Evolutionary conservation across 1,140 invertebrate genomes (phyloP), one percentile per base, ranked within the genome.

Genomic region (Tetraneura akinire): DNA sequence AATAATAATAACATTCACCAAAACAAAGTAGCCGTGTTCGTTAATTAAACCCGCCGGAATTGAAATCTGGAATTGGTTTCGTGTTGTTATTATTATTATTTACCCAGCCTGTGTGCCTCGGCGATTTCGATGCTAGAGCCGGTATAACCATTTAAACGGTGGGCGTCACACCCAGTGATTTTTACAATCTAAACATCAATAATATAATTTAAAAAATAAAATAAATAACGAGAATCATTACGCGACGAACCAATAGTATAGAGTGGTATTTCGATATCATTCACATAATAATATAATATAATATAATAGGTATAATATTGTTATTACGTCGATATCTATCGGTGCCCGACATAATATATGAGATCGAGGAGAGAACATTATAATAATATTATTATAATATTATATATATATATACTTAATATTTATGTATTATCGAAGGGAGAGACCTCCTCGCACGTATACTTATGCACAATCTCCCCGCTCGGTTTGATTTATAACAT

Each of bases 401-500:
- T 57, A 26, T 14, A 26, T 10, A n/a, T 10, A 29, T 26, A 55
- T 13, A 55, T 55, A 23, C 53, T 55, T 23, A 11, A 57, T 23
- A 14, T 29, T 14, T 66, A 66, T 42, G 32, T n/a, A n/a, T n/a
- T 66, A 68, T 45, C 37, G 64, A 68, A 29, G 21, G 11, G 32
- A 11, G 37, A 11, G 18, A n/a, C 29, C n/a, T 37, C 29, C n/a
- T 37, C 32, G 32, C 32, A 37, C 32, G 8, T 37, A 37, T n/a
- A n/a, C n/a, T n/a, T n/a, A 23, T 18, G 16, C 37, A 23, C 64
- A 68, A n/a, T 11, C 37, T 45, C 37, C 51, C 32, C 11, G 29
- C 51, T 8, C 29, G n/a, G 21, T 55, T 53, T 76, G 73, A 76
- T 76, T 76, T 76, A 76, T 76, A 57, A 76, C 73, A 76, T 76